phyloP scores from a whole-genome alignment of 2,113 vertebrate genomes.

The Platanista minor region DNA sequence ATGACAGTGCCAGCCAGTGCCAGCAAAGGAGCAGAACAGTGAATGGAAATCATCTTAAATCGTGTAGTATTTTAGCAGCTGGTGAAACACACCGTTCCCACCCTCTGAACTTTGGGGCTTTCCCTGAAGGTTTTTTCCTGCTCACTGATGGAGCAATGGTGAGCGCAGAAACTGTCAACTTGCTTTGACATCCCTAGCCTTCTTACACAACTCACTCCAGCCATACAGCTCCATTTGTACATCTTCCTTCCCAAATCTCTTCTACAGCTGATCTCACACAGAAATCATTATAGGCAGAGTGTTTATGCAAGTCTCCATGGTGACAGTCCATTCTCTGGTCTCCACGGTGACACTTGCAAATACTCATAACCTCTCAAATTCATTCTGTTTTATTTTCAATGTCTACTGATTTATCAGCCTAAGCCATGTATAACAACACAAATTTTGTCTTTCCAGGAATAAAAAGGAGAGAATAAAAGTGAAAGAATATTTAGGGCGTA shows the following conservation, averaged over 20 bases:
- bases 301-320: constrained; percentile 70
- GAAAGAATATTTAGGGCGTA: constrained; percentile 37
- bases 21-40: not conserved
- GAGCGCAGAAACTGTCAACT: not conserved
- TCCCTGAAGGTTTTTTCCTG: not conserved
- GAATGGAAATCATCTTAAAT: not conserved
- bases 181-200: not conserved
- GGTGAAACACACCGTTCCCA: not conserved
- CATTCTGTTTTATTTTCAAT: constrained; percentile 73
- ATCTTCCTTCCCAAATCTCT: constrained; percentile 13
- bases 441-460: constrained; percentile 54
- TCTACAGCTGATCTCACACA: constrained; percentile 53
- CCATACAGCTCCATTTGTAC: not conserved
- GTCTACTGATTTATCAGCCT: constrained; percentile 61
- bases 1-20: not conserved
- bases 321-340: constrained; percentile 59
- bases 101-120: not conserved
- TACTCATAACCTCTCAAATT: constrained; percentile 70
- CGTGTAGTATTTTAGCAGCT: not conserved
- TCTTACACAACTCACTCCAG: not conserved
- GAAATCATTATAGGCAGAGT: constrained; percentile 48
- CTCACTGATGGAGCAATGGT: not conserved
- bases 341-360: constrained; percentile 68
- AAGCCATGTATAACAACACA: constrained; percentile 45
- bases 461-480: constrained; percentile 18